Base-by-base conservation (phyloP, 2,888 invertebrate species). In the Hirtodrosophila trivittata region DNA sequence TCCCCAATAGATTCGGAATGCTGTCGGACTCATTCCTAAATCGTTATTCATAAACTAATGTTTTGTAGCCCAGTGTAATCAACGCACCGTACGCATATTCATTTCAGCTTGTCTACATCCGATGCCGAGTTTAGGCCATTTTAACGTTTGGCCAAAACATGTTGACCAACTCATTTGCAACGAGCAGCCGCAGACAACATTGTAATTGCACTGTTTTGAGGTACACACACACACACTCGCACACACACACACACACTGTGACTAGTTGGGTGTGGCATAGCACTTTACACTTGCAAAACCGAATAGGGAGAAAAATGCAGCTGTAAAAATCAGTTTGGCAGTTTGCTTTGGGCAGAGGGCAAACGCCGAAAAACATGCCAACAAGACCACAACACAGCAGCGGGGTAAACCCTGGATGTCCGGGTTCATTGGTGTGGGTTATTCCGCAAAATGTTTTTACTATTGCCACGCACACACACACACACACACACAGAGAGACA, bases 91-190 rank as follows among this genome's bases (percentile, higher is more conserved):
- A 37, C n/a, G 45, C 28, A 51, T 35, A 33, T 49, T 21, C 52
- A 55, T 35, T 42, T 45, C 43, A 28, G 62, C 62, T 42, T 41
- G 45, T 25, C 35, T 47, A 33, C 47, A 55, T 56, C 16, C 25
- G 21, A 45, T 46, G 47, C 6, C 25, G 4, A 25, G 25, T 25
- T 47, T 55, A 38, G 28, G 50, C 35, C 51, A 47, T 54, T 71
- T 71, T 43, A 49, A 35, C 37, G 38, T 42, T 57, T 49, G 64
- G 26, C 47, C 60, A 52, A 66, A 72, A 65, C 74, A 83, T 78
- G 77, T 83, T 78, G 77, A 78, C 77, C 77, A 78, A 78, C 77
- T 78, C 77, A 83, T 78, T 78, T 78, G 81, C 84, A 78, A 52
- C 67, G 51, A 39, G 37, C 65, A 70, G 43, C 67, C 59, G 64